Evolutionary conservation across 2,888 invertebrate genomes (phyloP).

Genomic region (Brachypalpus laphriformis): DNA sequence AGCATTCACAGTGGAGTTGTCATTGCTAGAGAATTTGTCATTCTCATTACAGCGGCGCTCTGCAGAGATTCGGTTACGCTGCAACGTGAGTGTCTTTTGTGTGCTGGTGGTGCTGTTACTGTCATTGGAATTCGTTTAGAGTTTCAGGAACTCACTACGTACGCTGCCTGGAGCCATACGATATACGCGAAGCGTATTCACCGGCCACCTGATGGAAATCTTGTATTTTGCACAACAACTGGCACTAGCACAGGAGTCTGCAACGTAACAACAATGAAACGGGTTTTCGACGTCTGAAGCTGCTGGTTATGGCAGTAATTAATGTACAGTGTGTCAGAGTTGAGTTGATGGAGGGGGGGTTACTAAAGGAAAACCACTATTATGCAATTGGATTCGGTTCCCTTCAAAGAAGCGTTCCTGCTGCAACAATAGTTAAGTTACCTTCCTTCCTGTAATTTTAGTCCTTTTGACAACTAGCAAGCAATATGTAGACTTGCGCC

Average conservation of each 20-base stretch:
- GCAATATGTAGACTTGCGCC: too few relatives aligned
- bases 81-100: background rate
- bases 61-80: background rate
- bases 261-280: constrained; percentile 10
- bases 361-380: background rate
- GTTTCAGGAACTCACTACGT: constrained; percentile 52
- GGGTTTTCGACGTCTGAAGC: background rate
- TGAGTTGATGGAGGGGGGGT: background rate
- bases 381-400: background rate
- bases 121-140: constrained; percentile 50
- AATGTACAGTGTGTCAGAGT: background rate
- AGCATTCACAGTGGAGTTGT: constrained; percentile 38
- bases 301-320: background rate
- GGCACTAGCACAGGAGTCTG: background rate
- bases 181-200: background rate
- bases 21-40: constrained; percentile 47
- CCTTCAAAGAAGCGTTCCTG: too few relatives aligned
- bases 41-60: constrained; percentile 10
- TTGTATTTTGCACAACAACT: constrained; percentile 14
- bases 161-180: constrained; percentile 29
- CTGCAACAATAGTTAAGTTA: too few relatives aligned
- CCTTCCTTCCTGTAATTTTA: too few relatives aligned
- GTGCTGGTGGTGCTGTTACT: background rate
- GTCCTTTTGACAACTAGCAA: too few relatives aligned
- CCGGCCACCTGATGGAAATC: background rate